Base-by-base conservation (phyloP, 2,113 vertebrate species). In the Axis porcinus region DNA sequence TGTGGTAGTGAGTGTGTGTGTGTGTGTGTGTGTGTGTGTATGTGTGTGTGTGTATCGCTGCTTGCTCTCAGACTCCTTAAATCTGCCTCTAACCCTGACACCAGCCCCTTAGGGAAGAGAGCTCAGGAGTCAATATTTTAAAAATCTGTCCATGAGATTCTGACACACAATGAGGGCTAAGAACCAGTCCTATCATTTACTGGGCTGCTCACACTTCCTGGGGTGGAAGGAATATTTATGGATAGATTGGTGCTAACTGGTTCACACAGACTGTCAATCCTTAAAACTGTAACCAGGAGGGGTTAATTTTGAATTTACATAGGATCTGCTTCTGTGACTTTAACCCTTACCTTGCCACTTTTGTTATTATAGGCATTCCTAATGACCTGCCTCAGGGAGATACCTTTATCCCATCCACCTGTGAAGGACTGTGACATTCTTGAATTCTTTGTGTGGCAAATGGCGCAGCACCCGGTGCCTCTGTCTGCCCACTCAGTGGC, bases 31-130 rank as follows among this genome's bases (percentile, higher is more conserved):
- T 17, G 27, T 19, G 16, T 57, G 10, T 55, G 23, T 81, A 33
- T 83, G 21, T 17, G 52, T 52, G 27, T 50, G 16, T 74, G 17
- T 57, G 36, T 79, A n/a, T 86, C 11, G 47, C 36, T 76, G 30
- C 36, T 40, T 84, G 40, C 76, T 36, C n/a, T 23, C 40, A 17
- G 76, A 11, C 33, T 79, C n/a, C 27, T 27, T 67, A 25, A 78
- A 79, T 85, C 79, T 81, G 57, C 14, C 58, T 89, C 43, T 45
- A 30, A 64, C 28, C 33, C 79, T 86, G 43, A 60, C 4, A 25
- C n/a, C 67, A 95, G 84, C 93, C 30, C 83, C 36, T 52, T 33
- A 62, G 17, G 60, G 58, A 94, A 74, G 70, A 43, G 54, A 74
- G 12, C n/a, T 82, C 67, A 91, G 82, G n/a, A 82, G 30, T 76